These are phyloP conservation scores for Drosophila lacicola DNA, from an alignment of 2,888 invertebrate species.

Conservation along the genomic window DNA sequence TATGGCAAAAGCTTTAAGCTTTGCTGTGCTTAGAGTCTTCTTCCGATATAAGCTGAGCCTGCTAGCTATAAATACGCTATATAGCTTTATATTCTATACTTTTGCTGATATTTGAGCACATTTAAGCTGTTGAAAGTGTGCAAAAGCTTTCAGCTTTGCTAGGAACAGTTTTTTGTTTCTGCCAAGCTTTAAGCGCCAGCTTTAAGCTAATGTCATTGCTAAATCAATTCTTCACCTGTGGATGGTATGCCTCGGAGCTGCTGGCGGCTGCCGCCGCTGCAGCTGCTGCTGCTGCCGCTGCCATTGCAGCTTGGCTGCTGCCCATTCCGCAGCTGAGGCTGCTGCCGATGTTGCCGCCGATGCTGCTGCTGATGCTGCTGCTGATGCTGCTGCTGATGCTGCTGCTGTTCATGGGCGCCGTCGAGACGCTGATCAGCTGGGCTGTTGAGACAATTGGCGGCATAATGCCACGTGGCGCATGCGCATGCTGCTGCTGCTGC, in stretches of 20 bases:
- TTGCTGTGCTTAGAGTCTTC: too few species aligned
- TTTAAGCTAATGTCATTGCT: slow-evolving; percentile 9
- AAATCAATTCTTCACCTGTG: slow-evolving; percentile 86
- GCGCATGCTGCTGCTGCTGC: slow-evolving; percentile 28
- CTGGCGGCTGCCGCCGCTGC: slow-evolving; percentile 49
- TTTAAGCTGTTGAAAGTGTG: neutral
- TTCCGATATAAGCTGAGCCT: too few species aligned
- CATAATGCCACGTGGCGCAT: slow-evolving; percentile 32
- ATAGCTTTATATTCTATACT: too few species aligned
- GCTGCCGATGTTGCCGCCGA: slow-evolving; percentile 31
- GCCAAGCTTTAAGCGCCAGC: neutral
- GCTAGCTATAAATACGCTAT: too few species aligned
- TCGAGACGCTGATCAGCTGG: slow-evolving; percentile 42
- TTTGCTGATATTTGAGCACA: neutral
- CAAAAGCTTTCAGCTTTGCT: neutral
- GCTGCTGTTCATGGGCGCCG: slow-evolving; percentile 34
- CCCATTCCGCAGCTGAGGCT: slow-evolving; percentile 30
- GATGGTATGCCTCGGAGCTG: slow-evolving; percentile 88
- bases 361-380: slow-evolving; percentile 14
- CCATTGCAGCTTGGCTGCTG: slow-evolving; percentile 13
- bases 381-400: slow-evolving; percentile 15
- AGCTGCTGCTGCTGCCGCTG: slow-evolving; percentile 56
- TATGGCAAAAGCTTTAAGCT: neutral
- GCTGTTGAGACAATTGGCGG: slow-evolving; percentile 30
- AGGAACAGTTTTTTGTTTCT: too few species aligned